Evolutionary conservation across 2,888 invertebrate genomes (phyloP).

Genomic region (Willowsia nigromaculata): DNA sequence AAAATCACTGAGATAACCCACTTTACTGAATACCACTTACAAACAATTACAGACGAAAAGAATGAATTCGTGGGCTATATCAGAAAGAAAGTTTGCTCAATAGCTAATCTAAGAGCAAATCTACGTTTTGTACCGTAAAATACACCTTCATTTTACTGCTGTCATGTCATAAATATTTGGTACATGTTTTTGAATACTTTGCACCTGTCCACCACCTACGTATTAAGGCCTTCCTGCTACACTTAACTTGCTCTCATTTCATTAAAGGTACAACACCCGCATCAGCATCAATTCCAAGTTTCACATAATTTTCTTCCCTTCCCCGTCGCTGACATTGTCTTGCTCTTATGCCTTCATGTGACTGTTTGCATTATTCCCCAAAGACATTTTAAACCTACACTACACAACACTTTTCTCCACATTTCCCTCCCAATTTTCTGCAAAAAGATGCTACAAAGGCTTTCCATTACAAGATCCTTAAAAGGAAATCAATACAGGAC

Average conservation of each 20-base stretch:
- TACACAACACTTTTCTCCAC: background rate
- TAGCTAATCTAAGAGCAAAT: no score
- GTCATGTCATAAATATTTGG: no score
- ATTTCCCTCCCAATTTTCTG: background rate
- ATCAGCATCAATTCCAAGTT: background rate
- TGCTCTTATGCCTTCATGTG: background rate
- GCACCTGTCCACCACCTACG: no score
- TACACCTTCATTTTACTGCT: no score
- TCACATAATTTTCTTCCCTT: background rate
- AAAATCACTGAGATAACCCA: no score
- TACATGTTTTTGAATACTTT: no score
- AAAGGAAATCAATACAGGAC: slow-evolving; percentile 17
- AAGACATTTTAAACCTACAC: background rate
- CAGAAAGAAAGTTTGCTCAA: no score
- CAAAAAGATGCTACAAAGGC: background rate
- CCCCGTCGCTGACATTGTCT: background rate
- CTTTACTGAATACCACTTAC: no score
- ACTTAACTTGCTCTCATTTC: background rate
- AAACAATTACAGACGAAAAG: no score
- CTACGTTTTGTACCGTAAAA: no score
- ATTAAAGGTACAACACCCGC: background rate
- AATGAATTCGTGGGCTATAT: no score
- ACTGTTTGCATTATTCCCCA: slow-evolving; percentile 23
- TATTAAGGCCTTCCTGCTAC: no score
- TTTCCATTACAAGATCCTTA: background rate